Evolutionary conservation across 2,797 vertebrate species (phyloP), one percentile per base, ranked within the genome.

Genomic region (Pseudomugil gertrudae): DNA sequence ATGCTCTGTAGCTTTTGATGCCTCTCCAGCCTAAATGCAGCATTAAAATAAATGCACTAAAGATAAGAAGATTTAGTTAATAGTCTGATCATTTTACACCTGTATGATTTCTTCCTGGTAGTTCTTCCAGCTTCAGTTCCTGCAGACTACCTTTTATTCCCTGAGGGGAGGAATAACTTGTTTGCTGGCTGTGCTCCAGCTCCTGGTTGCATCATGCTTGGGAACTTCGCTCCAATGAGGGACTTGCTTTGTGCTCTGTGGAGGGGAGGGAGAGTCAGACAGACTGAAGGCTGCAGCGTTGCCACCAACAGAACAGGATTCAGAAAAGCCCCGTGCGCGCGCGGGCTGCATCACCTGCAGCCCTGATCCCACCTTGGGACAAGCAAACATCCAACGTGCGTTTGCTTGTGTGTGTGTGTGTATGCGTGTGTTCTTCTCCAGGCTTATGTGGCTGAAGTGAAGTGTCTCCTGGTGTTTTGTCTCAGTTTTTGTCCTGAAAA

Each of bases 151-250:
- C 70, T 63, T 51, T 53, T 19, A 24, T 50, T 53, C 69, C 74
- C 63, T 10, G 30, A 30, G 60, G 55, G 72, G 51, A 33, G 60
- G 63, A 48, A 52, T 57, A n/a, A 67, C 35, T 59, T 61, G 62
- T n/a, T 19, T 57, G 48, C 15, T 57, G 63, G 59, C 53, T 66
- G 62, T 57, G 76, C 77, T 72, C 73, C 66, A 29, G 67, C 71
- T 36, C 79, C 35, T 33, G 71, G 70, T 87, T 91, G 83, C 87
- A 78, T 92, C 94, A 95, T 83, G 90, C 90, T 79, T 83, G 89
- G 86, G 76, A 95, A 95, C 93, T 95, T 95, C 87, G 83, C 86
- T 91, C 93, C 92, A 93, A 90, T 94, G 86, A 83, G 83, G 57
- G 59, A 69, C 74, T 38, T 45, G 81, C 53, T 74, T 75, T 75